These are phyloP conservation scores for Neotoma lepida DNA, from an alignment of 2,113 vertebrate species.

Conservation along the genomic window DNA sequence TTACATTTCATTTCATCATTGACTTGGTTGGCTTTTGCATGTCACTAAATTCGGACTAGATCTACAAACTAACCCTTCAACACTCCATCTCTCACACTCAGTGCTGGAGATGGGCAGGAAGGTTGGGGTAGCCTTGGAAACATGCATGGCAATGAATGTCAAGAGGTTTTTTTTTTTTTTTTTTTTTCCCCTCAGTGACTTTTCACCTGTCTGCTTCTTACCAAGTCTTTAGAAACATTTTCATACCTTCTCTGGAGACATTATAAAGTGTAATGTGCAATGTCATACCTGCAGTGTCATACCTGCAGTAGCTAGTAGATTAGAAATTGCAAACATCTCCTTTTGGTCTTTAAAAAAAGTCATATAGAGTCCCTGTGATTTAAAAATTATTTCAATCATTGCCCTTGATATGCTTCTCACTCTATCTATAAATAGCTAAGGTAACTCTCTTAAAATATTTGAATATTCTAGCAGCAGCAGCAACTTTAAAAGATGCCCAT, in stretches of 20 bases:
- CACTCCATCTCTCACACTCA: background rate
- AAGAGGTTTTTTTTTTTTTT: background rate
- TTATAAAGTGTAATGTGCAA: background rate
- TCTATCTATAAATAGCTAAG: background rate
- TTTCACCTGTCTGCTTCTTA: background rate
- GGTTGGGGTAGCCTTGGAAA: background rate
- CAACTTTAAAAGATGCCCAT: background rate
- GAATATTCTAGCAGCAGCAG: background rate
- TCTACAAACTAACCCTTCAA: background rate
- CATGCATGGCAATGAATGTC: no score
- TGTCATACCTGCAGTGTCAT: background rate
- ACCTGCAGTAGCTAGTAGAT: background rate
- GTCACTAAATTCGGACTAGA: background rate
- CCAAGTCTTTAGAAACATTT: background rate
- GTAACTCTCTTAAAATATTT: background rate
- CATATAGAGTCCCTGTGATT: background rate
- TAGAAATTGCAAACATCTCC: background rate
- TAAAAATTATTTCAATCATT: constrained; percentile 40
- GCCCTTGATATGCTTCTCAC: background rate
- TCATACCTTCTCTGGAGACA: background rate
- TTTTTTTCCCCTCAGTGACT: background rate
- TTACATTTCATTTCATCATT: background rate
- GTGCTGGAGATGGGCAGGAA: background rate
- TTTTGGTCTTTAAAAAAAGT: background rate
- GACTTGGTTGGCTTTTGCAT: background rate